A percentile compares a stretch with the other conserved stretches of the same genome.
These are phyloP conservation scores for Laticauda colubrina DNA, from an alignment of 2,113 vertebrate genomes.

Conservation along the genomic window DNA sequence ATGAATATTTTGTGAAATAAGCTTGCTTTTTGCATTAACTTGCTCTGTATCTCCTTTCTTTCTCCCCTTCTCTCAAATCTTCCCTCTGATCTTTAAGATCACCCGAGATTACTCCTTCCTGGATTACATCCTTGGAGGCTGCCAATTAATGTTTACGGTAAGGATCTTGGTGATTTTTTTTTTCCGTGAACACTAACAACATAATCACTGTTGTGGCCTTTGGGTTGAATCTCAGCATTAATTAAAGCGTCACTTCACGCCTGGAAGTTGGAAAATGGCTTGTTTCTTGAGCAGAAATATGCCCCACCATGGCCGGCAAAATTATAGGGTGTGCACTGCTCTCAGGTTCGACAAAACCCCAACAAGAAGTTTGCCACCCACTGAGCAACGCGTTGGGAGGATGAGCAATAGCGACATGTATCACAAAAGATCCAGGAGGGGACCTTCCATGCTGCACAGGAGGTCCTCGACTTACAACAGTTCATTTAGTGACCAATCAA, in stretches of 20 bases:
- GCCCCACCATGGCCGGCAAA: background rate
- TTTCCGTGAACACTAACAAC: background rate
- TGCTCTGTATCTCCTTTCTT: background rate
- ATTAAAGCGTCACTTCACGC: background rate
- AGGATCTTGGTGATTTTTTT: background rate
- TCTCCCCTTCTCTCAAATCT: background rate
- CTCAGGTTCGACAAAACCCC: background rate
- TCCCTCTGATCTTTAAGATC: slow-evolving; percentile 72
- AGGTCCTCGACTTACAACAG: background rate
- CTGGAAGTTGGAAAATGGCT: background rate
- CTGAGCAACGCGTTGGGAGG: background rate
- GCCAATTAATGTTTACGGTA: slow-evolving; percentile 74
- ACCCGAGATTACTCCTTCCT: slow-evolving; percentile 92
- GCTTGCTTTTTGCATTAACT: background rate
- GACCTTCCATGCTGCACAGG: background rate
- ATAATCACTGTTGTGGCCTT: background rate
- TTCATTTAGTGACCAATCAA: background rate
- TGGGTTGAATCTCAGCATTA: background rate
- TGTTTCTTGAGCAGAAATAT: accelerated
- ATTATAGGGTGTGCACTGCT: background rate
- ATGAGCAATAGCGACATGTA: background rate
- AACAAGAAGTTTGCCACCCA: background rate
- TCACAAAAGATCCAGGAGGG: background rate
- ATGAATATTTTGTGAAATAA: background rate
- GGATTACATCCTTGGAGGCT: slow-evolving; percentile 97